Percentiles rank a stretch among this genome's conserved stretches.
Evolutionary conservation across 37 sponge, comb jelly and placozoan genomes (phyloP).

Genomic region (Axinella damicornis): DNA sequence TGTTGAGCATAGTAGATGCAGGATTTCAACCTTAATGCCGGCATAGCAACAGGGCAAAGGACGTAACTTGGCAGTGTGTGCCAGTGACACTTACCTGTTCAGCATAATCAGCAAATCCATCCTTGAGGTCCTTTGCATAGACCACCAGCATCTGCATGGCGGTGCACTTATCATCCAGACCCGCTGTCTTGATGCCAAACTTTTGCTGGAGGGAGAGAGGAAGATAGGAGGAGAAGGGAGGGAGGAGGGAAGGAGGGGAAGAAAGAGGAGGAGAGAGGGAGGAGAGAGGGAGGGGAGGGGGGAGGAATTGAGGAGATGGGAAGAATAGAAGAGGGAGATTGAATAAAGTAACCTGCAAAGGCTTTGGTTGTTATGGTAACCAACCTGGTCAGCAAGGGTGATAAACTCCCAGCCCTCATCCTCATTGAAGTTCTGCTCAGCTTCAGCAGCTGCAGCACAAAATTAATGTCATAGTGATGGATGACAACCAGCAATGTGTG

Average conservation of each 20-base stretch:
- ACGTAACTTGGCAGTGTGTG: too few relatives aligned
- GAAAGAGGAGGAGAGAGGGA: not conserved
- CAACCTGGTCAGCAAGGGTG: constrained; percentile 94
- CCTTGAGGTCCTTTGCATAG: constrained; percentile 97
- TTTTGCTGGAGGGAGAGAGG: constrained; percentile 72
- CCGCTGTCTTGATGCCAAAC: constrained; percentile 98
- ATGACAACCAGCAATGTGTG: not conserved
- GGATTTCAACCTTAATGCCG: too few relatives aligned
- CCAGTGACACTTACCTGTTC: constrained; percentile 69
- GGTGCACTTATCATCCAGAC: constrained; percentile 98
- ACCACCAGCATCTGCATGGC: constrained; percentile 99
- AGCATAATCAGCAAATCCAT: constrained; percentile 94
- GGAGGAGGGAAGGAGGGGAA: too few relatives aligned
- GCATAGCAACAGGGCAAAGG: too few relatives aligned
- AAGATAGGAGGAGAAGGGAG: not conserved
- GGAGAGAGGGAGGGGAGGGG: not conserved
- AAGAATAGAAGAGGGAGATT: not conserved
- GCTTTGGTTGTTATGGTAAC: not conserved
- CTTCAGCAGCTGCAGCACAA: constrained; percentile 67
- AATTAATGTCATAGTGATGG: not conserved
- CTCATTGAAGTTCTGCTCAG: constrained; percentile 81
- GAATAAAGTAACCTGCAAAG: not conserved
- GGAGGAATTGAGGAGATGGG: too few relatives aligned
- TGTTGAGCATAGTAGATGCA: too few relatives aligned
- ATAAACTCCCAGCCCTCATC: constrained; percentile 99